phyloP scores from a whole-genome alignment of 2,113 vertebrate genomes.

The Esox niger region DNA sequence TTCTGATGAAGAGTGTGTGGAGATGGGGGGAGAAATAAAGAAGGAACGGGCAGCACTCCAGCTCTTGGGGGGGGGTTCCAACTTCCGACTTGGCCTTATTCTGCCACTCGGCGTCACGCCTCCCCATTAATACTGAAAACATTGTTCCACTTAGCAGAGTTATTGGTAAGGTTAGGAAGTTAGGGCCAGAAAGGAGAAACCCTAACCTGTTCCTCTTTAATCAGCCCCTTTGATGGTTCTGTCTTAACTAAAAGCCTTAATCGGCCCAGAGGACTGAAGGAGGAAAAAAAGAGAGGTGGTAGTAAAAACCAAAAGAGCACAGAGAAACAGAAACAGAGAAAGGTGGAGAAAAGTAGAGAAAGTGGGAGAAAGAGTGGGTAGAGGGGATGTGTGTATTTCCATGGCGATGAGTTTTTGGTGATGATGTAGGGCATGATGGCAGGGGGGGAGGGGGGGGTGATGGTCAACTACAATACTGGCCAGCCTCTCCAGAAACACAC shows the following conservation, averaged over 20 bases:
- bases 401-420: constrained; percentile 5
- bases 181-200: constrained; percentile 39
- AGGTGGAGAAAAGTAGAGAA: constrained; percentile 25
- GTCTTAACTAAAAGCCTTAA: constrained; percentile 44
- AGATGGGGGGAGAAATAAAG: constrained; percentile 57
- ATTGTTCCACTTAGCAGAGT: constrained; percentile 65
- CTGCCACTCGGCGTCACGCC: constrained; percentile 38
- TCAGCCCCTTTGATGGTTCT: constrained; percentile 59
- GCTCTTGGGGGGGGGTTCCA: constrained; percentile 37
- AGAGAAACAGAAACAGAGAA: constrained; percentile 42
- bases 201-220: constrained; percentile 60
- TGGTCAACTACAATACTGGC: constrained; percentile 55
- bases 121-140: constrained; percentile 53
- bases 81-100: constrained; percentile 33
- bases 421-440: constrained; percentile 14
- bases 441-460: background rate
- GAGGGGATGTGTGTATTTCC: constrained; percentile 23
- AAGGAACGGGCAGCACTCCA: constrained; percentile 52
- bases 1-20: constrained; percentile 29
- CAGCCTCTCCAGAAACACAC: constrained; percentile 61
- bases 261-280: constrained; percentile 4
- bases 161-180: constrained; percentile 48
- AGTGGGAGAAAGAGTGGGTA: constrained; percentile 36
- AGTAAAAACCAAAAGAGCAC: constrained; percentile 56
- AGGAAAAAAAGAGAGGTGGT: constrained; percentile 27